phyloP scores from a whole-genome alignment of 2,888 invertebrate genomes.

The Agonopterix arenella region DNA sequence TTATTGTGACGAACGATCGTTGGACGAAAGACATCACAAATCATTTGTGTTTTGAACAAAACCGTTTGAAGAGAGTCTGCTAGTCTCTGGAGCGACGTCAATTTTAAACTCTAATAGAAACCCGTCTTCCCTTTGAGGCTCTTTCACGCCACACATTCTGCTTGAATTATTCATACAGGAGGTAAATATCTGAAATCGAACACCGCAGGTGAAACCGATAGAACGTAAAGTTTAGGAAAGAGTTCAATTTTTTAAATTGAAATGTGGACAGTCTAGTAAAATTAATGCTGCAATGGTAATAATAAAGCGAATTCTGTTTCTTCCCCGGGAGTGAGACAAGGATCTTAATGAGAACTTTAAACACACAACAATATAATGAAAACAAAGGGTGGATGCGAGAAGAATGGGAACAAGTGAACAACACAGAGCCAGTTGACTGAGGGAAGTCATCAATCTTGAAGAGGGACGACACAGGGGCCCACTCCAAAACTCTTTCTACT shows the following conservation, averaged over 20 bases:
- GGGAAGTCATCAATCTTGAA: constrained; percentile 58
- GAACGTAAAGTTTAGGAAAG: background rate
- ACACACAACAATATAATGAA: constrained; percentile 20
- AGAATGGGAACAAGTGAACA: constrained; percentile 35
- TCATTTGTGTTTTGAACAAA: background rate
- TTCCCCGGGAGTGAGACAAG: constrained; percentile 4
- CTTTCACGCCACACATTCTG: constrained; percentile 53
- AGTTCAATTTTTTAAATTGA: too few species aligned
- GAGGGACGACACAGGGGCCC: constrained; percentile 59
- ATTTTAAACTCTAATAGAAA: constrained; percentile 57
- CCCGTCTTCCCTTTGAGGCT: constrained; percentile 64
- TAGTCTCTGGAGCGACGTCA: constrained; percentile 22
- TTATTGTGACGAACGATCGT: too few species aligned
- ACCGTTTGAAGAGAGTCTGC: background rate
- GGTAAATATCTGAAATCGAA: constrained; percentile 57
- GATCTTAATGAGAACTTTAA: constrained; percentile 19
- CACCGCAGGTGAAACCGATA: constrained; percentile 33
- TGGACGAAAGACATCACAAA: too few species aligned
- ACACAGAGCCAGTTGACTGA: constrained; percentile 35
- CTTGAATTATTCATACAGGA: constrained; percentile 64
- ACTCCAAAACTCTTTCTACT: constrained; percentile 57
- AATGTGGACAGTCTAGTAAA: too few species aligned
- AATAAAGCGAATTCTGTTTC: too few species aligned
- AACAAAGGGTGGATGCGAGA: constrained; percentile 40
- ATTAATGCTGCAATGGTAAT: too few species aligned